These are phyloP conservation scores for Hymenopus coronatus DNA, from an alignment of 2,888 invertebrate genomes.

Conservation along the genomic window DNA sequence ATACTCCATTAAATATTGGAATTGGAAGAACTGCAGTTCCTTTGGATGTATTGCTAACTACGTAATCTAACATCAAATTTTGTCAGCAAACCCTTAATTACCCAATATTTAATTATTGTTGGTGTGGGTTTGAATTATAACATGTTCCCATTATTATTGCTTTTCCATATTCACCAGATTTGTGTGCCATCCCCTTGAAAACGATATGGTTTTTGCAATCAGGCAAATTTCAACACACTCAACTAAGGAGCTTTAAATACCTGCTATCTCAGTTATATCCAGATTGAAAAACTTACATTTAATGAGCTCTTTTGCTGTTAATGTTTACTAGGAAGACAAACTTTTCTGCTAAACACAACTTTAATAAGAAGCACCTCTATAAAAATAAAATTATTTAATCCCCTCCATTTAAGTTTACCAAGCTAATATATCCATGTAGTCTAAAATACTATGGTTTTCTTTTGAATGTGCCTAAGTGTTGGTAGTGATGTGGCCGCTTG, in stretches of 20 bases:
- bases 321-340: background rate
- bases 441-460: background rate
- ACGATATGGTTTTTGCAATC: background rate
- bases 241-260: background rate
- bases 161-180: background rate
- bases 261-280: background rate
- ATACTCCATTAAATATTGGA: too few relatives aligned
- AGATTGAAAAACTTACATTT: background rate
- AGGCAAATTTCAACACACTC: background rate
- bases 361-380: background rate
- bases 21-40: too few relatives aligned
- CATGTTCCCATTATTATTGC: background rate
- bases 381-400: background rate
- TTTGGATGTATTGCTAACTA: too few relatives aligned
- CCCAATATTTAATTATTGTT: too few relatives aligned
- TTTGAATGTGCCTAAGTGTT: background rate
- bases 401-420: background rate
- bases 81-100: too few relatives aligned
- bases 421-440: background rate
- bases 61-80: too few relatives aligned
- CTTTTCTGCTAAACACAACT: background rate
- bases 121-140: too few relatives aligned
- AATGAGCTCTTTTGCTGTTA: background rate
- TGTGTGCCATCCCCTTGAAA: background rate
- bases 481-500: background rate